Percentiles rank a stretch among this genome's conserved stretches.
Conservation (phyloP, 2,797 vertebrate genomes). For the Galago senegalensis region DNA sequence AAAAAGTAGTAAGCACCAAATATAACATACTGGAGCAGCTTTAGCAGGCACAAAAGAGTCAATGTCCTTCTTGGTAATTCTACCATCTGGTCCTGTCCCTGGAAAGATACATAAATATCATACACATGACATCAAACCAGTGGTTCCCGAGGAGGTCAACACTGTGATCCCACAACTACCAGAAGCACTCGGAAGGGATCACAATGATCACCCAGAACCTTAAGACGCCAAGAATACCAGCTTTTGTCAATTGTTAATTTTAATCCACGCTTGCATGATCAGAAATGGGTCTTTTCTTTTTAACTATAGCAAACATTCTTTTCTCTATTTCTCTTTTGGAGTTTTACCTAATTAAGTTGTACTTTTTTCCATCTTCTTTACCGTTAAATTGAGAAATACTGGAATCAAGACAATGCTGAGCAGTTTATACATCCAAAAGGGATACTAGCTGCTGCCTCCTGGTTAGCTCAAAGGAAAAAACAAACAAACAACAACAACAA, state of each 20-base stretch:
- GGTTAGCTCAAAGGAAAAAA: not conserved
- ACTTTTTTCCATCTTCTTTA: constrained; percentile 10
- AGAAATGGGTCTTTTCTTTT: not conserved
- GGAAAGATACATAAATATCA: constrained; percentile 12
- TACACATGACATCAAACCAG: not conserved
- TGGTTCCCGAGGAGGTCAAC: not conserved
- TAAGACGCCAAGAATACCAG: not conserved
- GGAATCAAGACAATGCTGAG: constrained; percentile 22
- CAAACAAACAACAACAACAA: too few relatives aligned
- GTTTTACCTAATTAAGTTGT: constrained; percentile 28
- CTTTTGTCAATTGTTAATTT: not conserved
- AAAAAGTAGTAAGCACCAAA: not conserved
- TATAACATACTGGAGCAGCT: constrained; percentile 92
- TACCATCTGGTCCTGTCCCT: constrained; percentile 98
- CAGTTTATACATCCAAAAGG: constrained; percentile 17
- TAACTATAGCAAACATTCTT: not conserved
- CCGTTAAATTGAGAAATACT: constrained; percentile 43
- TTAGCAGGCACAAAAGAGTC: constrained; percentile 96
- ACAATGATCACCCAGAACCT: not conserved
- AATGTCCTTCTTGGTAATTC: constrained; percentile 96
- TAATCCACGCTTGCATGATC: not conserved
- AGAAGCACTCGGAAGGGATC: not conserved
- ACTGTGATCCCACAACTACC: not conserved
- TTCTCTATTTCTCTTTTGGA: constrained; percentile 16
- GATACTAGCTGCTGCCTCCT: not conserved